Evolutionary conservation across 1,140 invertebrate genomes (phyloP).

Genomic region (Bombus consobrinus): DNA sequence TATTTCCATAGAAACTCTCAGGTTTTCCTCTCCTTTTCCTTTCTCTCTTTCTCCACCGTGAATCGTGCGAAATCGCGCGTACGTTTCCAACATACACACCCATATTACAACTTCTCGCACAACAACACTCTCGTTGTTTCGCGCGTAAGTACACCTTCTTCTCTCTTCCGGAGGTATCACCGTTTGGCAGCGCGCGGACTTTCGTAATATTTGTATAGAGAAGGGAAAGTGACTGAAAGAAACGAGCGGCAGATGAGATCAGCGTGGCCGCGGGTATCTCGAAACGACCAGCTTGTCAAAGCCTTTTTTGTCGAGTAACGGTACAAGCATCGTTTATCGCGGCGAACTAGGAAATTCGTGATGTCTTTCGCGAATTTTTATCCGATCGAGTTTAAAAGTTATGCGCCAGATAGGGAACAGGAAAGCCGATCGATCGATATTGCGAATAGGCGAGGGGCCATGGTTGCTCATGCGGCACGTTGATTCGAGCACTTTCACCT

Average conservation of each 20-base stretch:
- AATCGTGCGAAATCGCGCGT: conserved; percentile 6
- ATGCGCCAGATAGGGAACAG: neutral
- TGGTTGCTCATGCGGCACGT: conserved; percentile 55
- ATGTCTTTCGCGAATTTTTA: neutral
- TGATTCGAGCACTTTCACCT: conserved; percentile 59
- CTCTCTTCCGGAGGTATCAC: conserved; percentile 24
- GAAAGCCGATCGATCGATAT: conserved; percentile 9
- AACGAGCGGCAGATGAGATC: conserved; percentile 26
- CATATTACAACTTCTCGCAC: neutral
- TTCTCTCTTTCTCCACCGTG: neutral
- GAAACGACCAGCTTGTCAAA: neutral
- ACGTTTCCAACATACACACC: neutral
- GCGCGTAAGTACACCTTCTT: neutral
- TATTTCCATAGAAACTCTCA: conserved; percentile 36
- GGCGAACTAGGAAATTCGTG: neutral
- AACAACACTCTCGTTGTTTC: conserved; percentile 5
- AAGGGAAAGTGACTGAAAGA: conserved; percentile 46
- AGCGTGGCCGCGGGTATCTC: neutral
- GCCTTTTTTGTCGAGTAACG: neutral
- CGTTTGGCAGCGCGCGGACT: conserved; percentile 22
- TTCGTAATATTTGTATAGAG: conserved; percentile 47
- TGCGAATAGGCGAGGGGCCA: conserved; percentile 24
- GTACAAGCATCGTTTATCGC: too few relatives aligned
- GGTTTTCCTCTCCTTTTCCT: neutral
- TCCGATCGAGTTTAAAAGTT: neutral